phyloP scores from a whole-genome alignment of 2,113 vertebrate species.

The Scomber colias region DNA sequence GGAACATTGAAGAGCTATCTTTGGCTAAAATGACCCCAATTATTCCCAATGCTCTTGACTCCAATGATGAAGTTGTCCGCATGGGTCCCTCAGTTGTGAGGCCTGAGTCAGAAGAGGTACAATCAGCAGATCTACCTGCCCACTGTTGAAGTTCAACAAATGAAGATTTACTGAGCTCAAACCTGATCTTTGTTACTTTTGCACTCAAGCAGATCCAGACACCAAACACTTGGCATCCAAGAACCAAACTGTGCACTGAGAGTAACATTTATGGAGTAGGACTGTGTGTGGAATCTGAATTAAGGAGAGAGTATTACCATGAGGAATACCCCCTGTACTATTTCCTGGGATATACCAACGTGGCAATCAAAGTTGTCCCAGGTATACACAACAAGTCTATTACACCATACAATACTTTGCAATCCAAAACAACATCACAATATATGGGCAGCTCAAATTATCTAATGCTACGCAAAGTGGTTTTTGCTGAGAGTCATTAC shows the following conservation, averaged over 20 bases:
- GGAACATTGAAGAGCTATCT: constrained; percentile 78
- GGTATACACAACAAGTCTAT: constrained; percentile 61
- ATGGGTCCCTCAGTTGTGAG: not conserved
- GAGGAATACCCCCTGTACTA: constrained; percentile 83
- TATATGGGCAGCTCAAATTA: not conserved
- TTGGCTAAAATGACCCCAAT: constrained; percentile 77
- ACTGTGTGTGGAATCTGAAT: constrained; percentile 77
- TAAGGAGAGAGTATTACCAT: constrained; percentile 69
- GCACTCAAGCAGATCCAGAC: constrained; percentile 36
- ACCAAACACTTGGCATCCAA: constrained; percentile 57
- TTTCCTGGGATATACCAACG: constrained; percentile 77
- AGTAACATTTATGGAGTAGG: constrained; percentile 72
- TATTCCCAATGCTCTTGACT: constrained; percentile 45
- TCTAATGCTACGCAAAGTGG: too few species aligned
- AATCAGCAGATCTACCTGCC: not conserved
- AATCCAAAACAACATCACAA: not conserved
- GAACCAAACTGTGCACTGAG: constrained; percentile 65
- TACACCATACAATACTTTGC: not conserved
- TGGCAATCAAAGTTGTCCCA: constrained; percentile 72
- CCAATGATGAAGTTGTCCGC: constrained; percentile 16
- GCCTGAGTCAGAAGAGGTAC: constrained; percentile 30
- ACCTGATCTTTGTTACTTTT: not conserved
- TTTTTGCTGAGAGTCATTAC: not conserved
- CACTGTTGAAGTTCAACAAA: not conserved
- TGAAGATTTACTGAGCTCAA: not conserved